These are phyloP conservation scores for Pachyuromys duprasi DNA, from an alignment of 2,797 vertebrate species.

Conservation along the genomic window DNA sequence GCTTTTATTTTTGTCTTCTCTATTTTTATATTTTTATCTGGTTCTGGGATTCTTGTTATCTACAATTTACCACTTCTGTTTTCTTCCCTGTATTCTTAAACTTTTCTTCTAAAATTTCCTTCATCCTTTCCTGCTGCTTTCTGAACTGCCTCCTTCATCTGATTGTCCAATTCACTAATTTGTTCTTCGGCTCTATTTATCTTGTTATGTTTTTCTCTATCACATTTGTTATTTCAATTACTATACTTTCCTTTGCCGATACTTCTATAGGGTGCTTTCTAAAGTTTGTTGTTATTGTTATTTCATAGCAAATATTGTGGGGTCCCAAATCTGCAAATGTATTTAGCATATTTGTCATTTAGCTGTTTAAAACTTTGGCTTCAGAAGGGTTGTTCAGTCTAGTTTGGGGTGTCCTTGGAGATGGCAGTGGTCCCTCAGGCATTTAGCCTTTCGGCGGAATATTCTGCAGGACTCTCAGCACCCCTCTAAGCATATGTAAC, in stretches of 20 bases:
- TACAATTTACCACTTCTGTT: background rate
- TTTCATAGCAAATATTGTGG: background rate
- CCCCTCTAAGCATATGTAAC: background rate
- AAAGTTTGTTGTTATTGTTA: background rate
- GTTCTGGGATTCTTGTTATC: background rate
- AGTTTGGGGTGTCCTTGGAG: background rate
- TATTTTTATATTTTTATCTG: background rate
- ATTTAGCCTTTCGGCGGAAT: background rate
- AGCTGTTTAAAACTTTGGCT: background rate
- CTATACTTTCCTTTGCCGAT: background rate
- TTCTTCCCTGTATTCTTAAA: background rate
- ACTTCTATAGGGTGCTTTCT: background rate
- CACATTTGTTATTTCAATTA: background rate
- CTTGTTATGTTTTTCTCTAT: background rate
- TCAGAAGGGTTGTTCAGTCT: background rate
- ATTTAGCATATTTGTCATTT: background rate
- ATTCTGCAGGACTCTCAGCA: background rate
- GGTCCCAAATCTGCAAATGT: background rate
- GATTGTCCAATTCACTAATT: conserved; percentile 42
- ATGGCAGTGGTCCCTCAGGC: background rate
- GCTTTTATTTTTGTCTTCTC: background rate
- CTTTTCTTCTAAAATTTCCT: background rate
- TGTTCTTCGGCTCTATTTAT: background rate
- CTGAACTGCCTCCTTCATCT: background rate
- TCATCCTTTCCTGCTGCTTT: background rate